These are phyloP conservation scores for Zophobas morio DNA, from an alignment of 1,140 invertebrate genomes.

Conservation along the genomic window DNA sequence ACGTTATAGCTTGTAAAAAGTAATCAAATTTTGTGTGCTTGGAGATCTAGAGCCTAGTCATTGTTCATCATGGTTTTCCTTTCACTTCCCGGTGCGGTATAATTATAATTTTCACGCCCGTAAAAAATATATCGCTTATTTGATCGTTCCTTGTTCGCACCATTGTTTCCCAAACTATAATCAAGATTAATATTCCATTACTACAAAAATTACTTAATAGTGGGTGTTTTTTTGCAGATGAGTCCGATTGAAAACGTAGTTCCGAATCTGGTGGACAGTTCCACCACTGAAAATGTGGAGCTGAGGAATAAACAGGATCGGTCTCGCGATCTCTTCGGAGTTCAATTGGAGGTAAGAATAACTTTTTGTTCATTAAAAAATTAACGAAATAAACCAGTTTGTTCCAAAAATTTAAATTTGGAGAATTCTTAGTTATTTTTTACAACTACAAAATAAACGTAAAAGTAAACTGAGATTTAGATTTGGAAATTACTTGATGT, in stretches of 20 bases:
- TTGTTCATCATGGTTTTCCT: conserved; percentile 38
- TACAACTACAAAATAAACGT: too few species aligned
- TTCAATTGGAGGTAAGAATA: conserved; percentile 74
- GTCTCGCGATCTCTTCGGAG: conserved; percentile 75
- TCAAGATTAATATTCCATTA: conserved; percentile 39
- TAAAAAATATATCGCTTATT: conserved; percentile 41
- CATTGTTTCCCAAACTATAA: conserved; percentile 30
- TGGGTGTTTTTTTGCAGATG: conserved; percentile 63
- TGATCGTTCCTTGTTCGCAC: conserved; percentile 23
- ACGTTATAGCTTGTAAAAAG: too few species aligned
- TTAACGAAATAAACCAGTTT: background rate
- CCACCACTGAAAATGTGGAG: conserved; percentile 55
- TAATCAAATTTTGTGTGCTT: background rate
- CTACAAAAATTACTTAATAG: conserved; percentile 23
- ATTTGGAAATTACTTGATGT: too few species aligned
- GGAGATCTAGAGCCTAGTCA: conserved; percentile 21
- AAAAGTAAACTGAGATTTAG: too few species aligned
- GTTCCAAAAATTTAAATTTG: background rate
- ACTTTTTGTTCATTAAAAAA: conserved; percentile 9
- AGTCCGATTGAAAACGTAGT: conserved; percentile 67
- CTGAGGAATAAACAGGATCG: conserved; percentile 64
- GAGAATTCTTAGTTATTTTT: background rate
- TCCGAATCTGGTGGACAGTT: conserved; percentile 61
- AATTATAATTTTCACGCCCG: conserved; percentile 22
- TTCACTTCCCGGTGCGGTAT: conserved; percentile 43